Base-by-base conservation (phyloP, 2,888 invertebrate species). In the Ephialtes manifestator region DNA sequence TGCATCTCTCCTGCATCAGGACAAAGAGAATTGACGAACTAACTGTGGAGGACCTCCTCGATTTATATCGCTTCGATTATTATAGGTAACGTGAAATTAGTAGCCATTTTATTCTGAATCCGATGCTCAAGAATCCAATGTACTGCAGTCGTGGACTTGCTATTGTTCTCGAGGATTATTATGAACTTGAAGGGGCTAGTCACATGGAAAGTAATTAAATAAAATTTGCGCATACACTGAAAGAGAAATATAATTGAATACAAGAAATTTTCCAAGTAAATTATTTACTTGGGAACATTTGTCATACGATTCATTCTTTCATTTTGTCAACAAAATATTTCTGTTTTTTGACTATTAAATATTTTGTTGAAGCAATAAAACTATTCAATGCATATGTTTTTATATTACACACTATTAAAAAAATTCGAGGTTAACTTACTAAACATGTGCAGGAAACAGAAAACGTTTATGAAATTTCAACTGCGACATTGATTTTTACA, bases 41-140 rank as follows among this genome's bases (percentile, higher is more conserved):
- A n/a, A 60, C 58, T 13, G 74, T 46, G 48, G 35, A 75, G n/a
- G 46, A 63, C 46, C 60, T 46, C 18, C 28, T 18, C 5, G 46
- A 48, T 74, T 60, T n/a, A 35, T 20, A 48, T 74, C 72, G 75
- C 75, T 75, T 18, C 35, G 4, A 63, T 75, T 63, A 48, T 75
- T 48, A 51, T 51, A 0, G 43, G 43, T 24, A 24, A 5, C 15
- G n/a, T n/a, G 15, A 35, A 20, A n/a, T n/a, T n/a, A 18, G 39
- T 39, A 20, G 53, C 5, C 18, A 71, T 55, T 72, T 39, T 0
- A n/a, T 24, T 71, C 35, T 55, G n/a, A n/a, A 35, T 1, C n/a
- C 11, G 43, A 58, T 10, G 43, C 10, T 11, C 24, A 28, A 58
- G 58, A 58, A 24, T 58, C 1, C 13, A 24, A 58, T 58, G 13